phyloP scores from a whole-genome alignment of 2,113 vertebrate genomes.

The Bettongia penicillata region DNA sequence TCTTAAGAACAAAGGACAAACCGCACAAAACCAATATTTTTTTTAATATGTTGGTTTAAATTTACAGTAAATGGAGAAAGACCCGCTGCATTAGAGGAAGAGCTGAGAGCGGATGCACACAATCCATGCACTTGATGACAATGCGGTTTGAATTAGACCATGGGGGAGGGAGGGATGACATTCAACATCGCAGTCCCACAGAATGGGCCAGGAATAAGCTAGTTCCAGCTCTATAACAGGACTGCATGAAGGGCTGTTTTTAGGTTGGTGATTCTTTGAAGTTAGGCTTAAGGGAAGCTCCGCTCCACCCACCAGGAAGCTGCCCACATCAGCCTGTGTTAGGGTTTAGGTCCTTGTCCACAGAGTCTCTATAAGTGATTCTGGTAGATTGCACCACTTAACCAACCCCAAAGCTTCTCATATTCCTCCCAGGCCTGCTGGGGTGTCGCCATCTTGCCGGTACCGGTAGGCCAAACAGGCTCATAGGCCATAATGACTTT shows the following conservation, averaged over 20 bases:
- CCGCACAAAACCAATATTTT: too few species aligned
- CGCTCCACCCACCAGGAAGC: slow-evolving; percentile 98
- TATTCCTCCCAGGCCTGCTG: slow-evolving; percentile 99
- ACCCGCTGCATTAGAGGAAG: slow-evolving; percentile 36
- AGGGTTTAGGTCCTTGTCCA: slow-evolving; percentile 92
- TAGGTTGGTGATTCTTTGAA: slow-evolving; percentile 98
- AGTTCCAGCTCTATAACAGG: slow-evolving; percentile 47
- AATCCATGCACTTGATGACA: slow-evolving; percentile 62
- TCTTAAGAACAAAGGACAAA: too few species aligned
- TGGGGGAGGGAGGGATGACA: neutral
- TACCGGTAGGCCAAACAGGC: slow-evolving; percentile 99
- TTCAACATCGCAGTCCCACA: slow-evolving; percentile 54
- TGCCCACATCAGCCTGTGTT: slow-evolving; percentile 94
- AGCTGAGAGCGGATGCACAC: too few species aligned
- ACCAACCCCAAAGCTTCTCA: slow-evolving; percentile 95
- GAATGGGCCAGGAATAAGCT: neutral
- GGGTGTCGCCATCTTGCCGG: slow-evolving; percentile 96
- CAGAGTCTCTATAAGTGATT: slow-evolving; percentile 98
- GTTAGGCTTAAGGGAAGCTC: slow-evolving; percentile 97
- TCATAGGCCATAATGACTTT: slow-evolving; percentile 98
- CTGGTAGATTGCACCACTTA: slow-evolving; percentile 93
- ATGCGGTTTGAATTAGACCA: slow-evolving; percentile 60
- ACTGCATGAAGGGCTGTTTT: slow-evolving; percentile 75
- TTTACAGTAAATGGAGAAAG: slow-evolving; percentile 45
- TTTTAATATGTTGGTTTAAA: slow-evolving; percentile 47